Percentiles rank a stretch among this genome's conserved stretches.
phyloP scores from a whole-genome alignment of 2,113 vertebrate genomes.

The Prionailurus viverrinus region DNA sequence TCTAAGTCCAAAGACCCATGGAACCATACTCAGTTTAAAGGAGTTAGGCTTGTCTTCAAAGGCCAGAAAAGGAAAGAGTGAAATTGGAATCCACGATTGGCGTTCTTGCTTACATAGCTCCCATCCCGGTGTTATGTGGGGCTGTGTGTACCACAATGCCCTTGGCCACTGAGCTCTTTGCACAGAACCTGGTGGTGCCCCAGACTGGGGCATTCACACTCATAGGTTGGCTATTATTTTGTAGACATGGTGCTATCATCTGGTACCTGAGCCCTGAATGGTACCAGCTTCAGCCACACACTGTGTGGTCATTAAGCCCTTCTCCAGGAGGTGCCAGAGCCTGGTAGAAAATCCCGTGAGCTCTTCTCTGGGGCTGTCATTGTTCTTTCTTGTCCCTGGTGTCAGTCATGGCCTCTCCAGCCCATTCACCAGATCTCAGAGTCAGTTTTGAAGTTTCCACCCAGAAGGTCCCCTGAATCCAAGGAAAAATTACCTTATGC shows the following conservation, averaged over 20 bases:
- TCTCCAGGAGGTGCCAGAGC: not conserved
- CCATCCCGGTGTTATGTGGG: too few species aligned
- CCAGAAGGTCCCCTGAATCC: not conserved
- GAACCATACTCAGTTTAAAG: not conserved
- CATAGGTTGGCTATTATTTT: not conserved
- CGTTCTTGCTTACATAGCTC: not conserved
- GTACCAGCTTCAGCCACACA: not conserved
- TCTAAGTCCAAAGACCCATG: not conserved
- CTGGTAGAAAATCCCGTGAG: not conserved
- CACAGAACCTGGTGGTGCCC: accelerated
- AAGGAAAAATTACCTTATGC: not conserved
- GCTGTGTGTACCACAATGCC: accelerated
- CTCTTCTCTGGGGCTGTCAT: not conserved
- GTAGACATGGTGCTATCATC: accelerated
- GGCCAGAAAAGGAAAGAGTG: not conserved
- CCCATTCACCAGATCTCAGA: not conserved
- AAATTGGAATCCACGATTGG: not conserved
- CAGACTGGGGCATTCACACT: not conserved
- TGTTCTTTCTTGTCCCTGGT: not conserved
- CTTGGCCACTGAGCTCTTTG: not conserved
- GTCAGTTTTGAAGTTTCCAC: not conserved
- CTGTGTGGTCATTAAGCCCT: not conserved
- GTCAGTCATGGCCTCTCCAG: not conserved
- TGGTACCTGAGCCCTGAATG: not conserved
- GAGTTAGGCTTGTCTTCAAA: not conserved